Conservation (phyloP, 2,888 invertebrate genomes). For the Himalopsyche anomala region DNA sequence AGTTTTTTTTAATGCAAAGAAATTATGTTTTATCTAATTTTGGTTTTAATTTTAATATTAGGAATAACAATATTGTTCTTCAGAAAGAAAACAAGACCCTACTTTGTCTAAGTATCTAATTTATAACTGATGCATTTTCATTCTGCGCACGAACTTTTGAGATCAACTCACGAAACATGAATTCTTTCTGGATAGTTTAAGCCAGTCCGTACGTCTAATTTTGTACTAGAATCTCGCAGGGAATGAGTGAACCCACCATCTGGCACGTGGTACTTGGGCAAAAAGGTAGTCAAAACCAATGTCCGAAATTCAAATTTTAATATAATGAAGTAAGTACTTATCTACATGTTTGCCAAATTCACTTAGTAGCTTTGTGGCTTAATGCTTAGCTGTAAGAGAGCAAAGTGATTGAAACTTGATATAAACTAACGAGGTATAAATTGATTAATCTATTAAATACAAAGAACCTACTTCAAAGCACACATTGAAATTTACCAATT, state of each 20-base stretch:
- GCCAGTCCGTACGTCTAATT: constrained; percentile 49
- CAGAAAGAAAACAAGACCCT: neutral
- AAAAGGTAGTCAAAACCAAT: constrained; percentile 11
- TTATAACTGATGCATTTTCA: constrained; percentile 58
- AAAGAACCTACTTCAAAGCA: too few relatives aligned
- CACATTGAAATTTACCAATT: too few relatives aligned
- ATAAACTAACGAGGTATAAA: too few relatives aligned
- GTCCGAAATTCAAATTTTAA: constrained; percentile 25
- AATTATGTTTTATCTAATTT: too few relatives aligned
- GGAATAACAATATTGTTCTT: neutral
- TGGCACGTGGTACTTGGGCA: constrained; percentile 11
- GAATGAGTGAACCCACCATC: constrained; percentile 44
- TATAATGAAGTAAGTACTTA: neutral
- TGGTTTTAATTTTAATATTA: neutral
- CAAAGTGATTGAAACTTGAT: too few relatives aligned
- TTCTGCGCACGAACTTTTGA: constrained; percentile 56
- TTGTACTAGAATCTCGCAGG: constrained; percentile 27
- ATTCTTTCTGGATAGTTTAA: constrained; percentile 61
- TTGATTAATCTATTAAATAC: too few relatives aligned
- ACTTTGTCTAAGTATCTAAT: constrained; percentile 43
- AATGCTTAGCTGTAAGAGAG: too few relatives aligned
- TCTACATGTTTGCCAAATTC: neutral
- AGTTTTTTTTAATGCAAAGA: too few relatives aligned
- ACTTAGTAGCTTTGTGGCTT: neutral
- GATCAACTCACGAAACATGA: constrained; percentile 59